A percentile compares a stretch with the other conserved stretches of the same genome.
Evolutionary conservation across 2,888 invertebrate genomes (phyloP).

Genomic region (Watsonalla binaria): DNA sequence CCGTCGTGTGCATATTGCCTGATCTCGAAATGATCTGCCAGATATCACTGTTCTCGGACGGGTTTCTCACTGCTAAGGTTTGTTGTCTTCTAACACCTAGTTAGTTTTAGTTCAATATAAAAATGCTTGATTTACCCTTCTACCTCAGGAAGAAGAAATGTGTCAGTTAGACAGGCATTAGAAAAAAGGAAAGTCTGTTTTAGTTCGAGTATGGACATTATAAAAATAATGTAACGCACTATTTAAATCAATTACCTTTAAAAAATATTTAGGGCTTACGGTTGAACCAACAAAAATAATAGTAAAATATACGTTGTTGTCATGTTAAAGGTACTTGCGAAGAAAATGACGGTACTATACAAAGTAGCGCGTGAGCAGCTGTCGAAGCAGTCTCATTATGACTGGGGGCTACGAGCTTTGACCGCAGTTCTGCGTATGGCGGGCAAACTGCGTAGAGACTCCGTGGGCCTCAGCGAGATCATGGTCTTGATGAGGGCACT

Average conservation of each 20-base stretch:
- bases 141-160: no score
- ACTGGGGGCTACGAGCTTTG: conserved; percentile 94
- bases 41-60: conserved; percentile 95
- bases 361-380: conserved; percentile 91
- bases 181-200: no score
- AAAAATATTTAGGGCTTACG: no score
- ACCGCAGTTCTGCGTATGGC: conserved; percentile 95
- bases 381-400: conserved; percentile 95
- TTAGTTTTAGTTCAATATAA: not conserved
- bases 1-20: conserved; percentile 94
- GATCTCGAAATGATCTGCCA: conserved; percentile 95
- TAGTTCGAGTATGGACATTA: no score
- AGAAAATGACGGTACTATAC: conserved; percentile 96
- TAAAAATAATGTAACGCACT: no score
- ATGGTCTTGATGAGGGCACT: conserved; percentile 94
- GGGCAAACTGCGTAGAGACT: conserved; percentile 89
- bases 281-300: no score
- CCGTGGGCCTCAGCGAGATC: conserved; percentile 89
- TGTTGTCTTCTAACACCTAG: not conserved
- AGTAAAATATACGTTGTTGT: no score
- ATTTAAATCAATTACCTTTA: no score
- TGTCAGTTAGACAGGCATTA: no score
- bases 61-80: conserved; percentile 93
- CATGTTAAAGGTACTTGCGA: conserved; percentile 81
- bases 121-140: no score